These are phyloP conservation scores for Rhingia rostrata DNA, from an alignment of 2,888 invertebrate species.

Conservation along the genomic window DNA sequence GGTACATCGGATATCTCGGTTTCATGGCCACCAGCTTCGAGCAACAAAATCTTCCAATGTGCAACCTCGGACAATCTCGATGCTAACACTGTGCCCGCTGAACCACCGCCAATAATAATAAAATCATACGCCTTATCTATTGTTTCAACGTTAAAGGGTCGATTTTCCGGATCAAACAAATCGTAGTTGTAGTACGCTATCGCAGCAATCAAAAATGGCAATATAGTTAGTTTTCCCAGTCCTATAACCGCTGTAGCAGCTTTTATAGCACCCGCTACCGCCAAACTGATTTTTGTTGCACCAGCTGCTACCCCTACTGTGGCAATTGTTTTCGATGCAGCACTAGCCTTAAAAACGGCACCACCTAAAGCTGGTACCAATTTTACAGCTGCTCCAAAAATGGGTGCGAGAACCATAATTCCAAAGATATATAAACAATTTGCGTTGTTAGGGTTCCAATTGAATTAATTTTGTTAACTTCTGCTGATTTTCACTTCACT, in stretches of 20 bases:
- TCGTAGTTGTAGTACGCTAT: conserved; percentile 93
- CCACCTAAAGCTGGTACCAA: conserved; percentile 80
- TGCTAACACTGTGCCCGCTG: conserved; percentile 92
- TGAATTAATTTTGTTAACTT: conserved; percentile 43
- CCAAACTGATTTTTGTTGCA: conserved; percentile 80
- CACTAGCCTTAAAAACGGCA: conserved; percentile 80
- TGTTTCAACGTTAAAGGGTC: conserved; percentile 88
- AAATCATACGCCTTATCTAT: conserved; percentile 91
- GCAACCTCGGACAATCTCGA: conserved; percentile 91
- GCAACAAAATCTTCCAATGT: conserved; percentile 90
- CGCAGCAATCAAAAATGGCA: conserved; percentile 89
- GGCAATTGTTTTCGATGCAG: conserved; percentile 80
- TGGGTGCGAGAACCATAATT: conserved; percentile 79
- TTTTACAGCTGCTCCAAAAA: conserved; percentile 78
- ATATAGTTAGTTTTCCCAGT: conserved; percentile 88
- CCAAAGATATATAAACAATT: background rate
- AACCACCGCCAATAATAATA: conserved; percentile 91
- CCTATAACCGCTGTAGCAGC: conserved; percentile 88
- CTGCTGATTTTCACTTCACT: conserved; percentile 58
- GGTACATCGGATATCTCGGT: conserved; percentile 94
- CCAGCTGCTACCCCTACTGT: conserved; percentile 81
- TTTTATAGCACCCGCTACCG: conserved; percentile 87
- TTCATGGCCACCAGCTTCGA: conserved; percentile 95
- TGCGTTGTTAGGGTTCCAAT: conserved; percentile 53
- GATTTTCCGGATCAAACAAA: conserved; percentile 91